Conservation (phyloP, 2,888 invertebrate genomes). For the Lycophotia porphyrea region DNA sequence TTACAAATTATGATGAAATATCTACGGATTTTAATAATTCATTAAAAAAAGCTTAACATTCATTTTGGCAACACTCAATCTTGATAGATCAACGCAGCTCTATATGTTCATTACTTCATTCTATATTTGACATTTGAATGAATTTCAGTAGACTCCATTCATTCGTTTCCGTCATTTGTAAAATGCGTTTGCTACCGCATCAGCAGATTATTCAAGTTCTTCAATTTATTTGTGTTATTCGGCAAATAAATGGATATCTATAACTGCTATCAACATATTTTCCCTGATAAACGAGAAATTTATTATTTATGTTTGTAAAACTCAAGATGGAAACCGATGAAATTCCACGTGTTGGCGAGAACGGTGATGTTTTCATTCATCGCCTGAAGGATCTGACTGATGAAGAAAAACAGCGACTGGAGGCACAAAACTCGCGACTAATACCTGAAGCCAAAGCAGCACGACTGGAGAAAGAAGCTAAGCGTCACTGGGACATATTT, state of each 20-base stretch:
- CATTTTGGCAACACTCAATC: not conserved
- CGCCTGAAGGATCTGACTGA: constrained; percentile 89
- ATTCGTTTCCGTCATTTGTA: too few species aligned
- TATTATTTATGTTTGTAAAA: not conserved
- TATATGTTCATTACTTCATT: too few species aligned
- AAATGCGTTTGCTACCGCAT: too few species aligned
- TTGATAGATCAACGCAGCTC: too few species aligned
- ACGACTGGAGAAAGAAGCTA: constrained; percentile 95
- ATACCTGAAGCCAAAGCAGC: constrained; percentile 93
- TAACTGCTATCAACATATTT: not conserved
- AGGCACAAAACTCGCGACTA: constrained; percentile 91
- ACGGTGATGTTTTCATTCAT: constrained; percentile 80
- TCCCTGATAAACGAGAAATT: not conserved
- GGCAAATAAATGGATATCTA: constrained; percentile 13
- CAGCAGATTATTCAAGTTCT: not conserved
- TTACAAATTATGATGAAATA: too few species aligned
- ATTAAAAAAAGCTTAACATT: not conserved
- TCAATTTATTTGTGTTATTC: not conserved
- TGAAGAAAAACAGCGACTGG: constrained; percentile 91
- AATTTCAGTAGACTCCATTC: too few species aligned
- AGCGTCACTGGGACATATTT: constrained; percentile 98
- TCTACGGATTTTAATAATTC: too few species aligned
- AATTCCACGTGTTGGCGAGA: constrained; percentile 65
- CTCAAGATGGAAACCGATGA: constrained; percentile 83
- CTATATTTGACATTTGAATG: too few species aligned